A percentile compares a stretch with the other conserved stretches of the same genome.
Conservation (phyloP, 2,797 vertebrate species). For the Odontamblyopus lacepedii region DNA sequence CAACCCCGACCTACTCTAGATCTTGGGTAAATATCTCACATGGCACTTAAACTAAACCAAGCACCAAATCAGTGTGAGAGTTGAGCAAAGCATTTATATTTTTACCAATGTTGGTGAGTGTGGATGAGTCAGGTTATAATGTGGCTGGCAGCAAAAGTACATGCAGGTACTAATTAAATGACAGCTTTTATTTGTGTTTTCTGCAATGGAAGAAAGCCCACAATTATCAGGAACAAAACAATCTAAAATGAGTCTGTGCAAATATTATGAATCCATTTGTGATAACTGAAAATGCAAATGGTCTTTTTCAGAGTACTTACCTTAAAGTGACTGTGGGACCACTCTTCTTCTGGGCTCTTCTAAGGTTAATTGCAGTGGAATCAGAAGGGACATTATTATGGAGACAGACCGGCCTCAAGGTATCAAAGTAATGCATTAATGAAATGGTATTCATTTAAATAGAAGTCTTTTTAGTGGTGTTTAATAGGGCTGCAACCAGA, state of each 20-base stretch:
- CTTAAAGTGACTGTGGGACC: conserved; percentile 1
- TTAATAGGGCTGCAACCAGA: not conserved
- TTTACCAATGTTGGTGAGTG: no score
- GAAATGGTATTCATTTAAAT: not conserved
- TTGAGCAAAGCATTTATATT: no score
- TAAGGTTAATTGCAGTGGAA: conserved; percentile 9
- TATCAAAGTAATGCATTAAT: conserved; percentile 2
- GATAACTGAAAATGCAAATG: not conserved
- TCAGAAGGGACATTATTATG: not conserved
- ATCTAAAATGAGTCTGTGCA: not conserved
- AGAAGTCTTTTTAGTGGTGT: not conserved
- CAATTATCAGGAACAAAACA: not conserved
- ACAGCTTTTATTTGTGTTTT: not conserved
- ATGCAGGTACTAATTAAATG: no score
- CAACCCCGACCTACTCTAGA: no score
- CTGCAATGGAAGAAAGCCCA: not conserved
- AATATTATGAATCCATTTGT: not conserved
- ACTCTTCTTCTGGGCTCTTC: not conserved
- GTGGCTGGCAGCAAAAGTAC: no score
- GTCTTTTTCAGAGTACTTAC: not conserved
- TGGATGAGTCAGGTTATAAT: no score
- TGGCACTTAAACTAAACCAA: no score
- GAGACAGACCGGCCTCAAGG: conserved; percentile 2
- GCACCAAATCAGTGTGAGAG: no score
- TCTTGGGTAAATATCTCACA: no score